Percentiles rank a stretch among this genome's conserved stretches.
These are phyloP conservation scores for Eupeodes luniger DNA, from an alignment of 2,888 invertebrate genomes.

Conservation along the genomic window DNA sequence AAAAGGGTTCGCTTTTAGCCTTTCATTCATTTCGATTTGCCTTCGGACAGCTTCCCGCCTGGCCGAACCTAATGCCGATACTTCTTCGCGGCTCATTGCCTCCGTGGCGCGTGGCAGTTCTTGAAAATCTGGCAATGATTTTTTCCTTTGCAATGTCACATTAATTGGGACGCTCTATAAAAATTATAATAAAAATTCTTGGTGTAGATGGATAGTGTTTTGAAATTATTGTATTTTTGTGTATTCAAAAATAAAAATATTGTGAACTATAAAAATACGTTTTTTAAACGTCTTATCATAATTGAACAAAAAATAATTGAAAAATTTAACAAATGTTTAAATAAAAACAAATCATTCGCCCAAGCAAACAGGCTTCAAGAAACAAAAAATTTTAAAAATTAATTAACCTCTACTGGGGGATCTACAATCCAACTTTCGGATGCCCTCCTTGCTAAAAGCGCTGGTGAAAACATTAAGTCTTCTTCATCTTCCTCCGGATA, in stretches of 20 bases:
- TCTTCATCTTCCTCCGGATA: conserved; percentile 93
- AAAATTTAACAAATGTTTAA: no score
- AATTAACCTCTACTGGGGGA: conserved; percentile 91
- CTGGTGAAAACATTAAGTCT: conserved; percentile 94
- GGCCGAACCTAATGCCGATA: conserved; percentile 96
- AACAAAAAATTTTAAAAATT: neutral
- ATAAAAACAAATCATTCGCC: neutral
- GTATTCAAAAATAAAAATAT: no score
- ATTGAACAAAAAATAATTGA: no score
- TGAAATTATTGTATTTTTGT: neutral
- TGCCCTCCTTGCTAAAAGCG: conserved; percentile 92
- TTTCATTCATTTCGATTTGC: conserved; percentile 95
- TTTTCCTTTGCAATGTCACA: conserved; percentile 94
- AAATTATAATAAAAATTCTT: conserved; percentile 51
- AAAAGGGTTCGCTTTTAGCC: conserved; percentile 96
- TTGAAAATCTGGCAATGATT: conserved; percentile 98
- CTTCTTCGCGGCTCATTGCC: conserved; percentile 97
- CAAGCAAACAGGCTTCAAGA: neutral
- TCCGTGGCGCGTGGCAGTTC: conserved; percentile 91
- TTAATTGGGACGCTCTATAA: conserved; percentile 91
- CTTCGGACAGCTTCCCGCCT: conserved; percentile 97
- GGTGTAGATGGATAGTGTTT: neutral
- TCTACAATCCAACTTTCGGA: conserved; percentile 96
- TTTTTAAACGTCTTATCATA: no score
- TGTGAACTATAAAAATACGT: no score